Conservation (phyloP, 2,113 vertebrate genomes). For the sheep (Ovis aries) region ARS-UI_Ramb_v3.0 NC_056054.1:60853501-60854000, state of each 20-base stretch:
- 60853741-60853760: background rate
- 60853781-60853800: background rate
- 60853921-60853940: background rate
- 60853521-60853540: conserved; percentile 34
- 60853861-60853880: background rate
- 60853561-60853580: conserved; percentile 49
- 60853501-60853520: conserved; percentile 22
- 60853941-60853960: background rate
- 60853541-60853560: background rate
- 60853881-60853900: background rate
- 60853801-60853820: background rate
- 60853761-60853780: background rate
- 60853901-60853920: background rate
- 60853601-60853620: conserved; percentile 22
- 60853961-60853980: background rate
- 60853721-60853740: conserved; percentile 16
- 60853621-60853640: background rate
- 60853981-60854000: conserved; percentile 28
- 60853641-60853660: background rate
- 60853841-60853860: background rate
- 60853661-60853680: conserved; percentile 29
- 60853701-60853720: background rate
- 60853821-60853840: background rate
- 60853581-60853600: background rate
- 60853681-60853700: conserved; percentile 24